Evolutionary conservation across 2,797 vertebrate genomes (phyloP).

Genomic region (Iguana delicatissima): DNA sequence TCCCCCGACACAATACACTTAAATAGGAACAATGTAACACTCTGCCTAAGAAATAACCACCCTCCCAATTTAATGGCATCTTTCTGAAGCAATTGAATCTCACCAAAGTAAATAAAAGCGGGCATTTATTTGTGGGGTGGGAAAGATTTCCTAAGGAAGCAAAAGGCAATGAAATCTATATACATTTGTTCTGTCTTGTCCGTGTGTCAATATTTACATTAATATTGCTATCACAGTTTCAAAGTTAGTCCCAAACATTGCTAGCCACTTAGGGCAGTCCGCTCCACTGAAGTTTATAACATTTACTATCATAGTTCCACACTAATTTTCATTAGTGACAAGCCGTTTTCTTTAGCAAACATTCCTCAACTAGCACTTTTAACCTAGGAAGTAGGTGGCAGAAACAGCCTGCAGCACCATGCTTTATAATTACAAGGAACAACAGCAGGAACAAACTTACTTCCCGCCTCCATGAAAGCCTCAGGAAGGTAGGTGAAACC

Average conservation of each 20-base stretch:
- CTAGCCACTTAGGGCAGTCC: background rate
- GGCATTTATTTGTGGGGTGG: background rate
- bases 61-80: constrained; percentile 36
- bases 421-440: constrained; percentile 69
- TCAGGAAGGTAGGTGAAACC: constrained; percentile 96
- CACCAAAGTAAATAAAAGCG: constrained; percentile 24
- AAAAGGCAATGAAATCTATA: constrained; percentile 12
- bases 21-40: constrained; percentile 35
- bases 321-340: background rate
- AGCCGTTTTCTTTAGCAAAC: background rate
- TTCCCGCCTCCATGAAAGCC: constrained; percentile 94
- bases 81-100: constrained; percentile 31
- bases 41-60: constrained; percentile 48
- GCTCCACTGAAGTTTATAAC: background rate
- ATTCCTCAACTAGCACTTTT: constrained; percentile 52
- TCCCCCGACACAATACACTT: no score
- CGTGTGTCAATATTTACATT: constrained; percentile 5
- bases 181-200: constrained; percentile 18
- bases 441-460: constrained; percentile 84
- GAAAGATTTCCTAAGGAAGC: constrained; percentile 27
- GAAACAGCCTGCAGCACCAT: constrained; percentile 53
- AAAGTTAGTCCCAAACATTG: background rate
- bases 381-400: constrained; percentile 50
- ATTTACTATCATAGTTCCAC: background rate
- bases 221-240: constrained; percentile 1